Conservation (phyloP, 2,797 vertebrate genomes). For the Cygnus olor region DNA sequence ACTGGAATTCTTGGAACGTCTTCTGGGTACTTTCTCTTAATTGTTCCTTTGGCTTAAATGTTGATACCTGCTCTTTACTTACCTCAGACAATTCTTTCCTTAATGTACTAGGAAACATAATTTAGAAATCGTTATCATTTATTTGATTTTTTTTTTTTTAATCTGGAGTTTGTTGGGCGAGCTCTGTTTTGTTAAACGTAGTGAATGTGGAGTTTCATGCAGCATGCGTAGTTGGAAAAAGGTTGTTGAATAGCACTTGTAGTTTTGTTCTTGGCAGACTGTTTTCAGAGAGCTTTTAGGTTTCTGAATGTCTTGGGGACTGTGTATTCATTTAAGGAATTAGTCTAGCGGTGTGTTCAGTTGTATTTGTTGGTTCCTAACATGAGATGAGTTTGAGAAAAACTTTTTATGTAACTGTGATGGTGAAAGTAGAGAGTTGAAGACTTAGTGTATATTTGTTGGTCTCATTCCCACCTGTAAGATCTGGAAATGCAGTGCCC, state of each 20-base stretch:
- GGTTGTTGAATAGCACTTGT: not conserved
- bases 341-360: not conserved
- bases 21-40: not conserved
- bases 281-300: not conserved
- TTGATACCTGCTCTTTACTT: not conserved
- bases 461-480: not conserved
- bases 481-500: not conserved
- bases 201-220: not conserved
- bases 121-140: not conserved
- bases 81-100: not conserved
- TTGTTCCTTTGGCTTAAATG: not conserved
- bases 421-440: not conserved
- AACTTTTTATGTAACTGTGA: not conserved
- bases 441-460: fast-evolving
- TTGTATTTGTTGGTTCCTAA: not conserved
- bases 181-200: not conserved
- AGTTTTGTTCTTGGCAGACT: not conserved
- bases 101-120: not conserved
- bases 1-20: not conserved
- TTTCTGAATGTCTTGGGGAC: not conserved
- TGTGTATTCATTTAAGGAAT: not conserved
- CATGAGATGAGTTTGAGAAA: not conserved
- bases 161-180: not conserved
- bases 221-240: not conserved
- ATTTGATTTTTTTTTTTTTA: not conserved